phyloP scores from a whole-genome alignment of 2,888 invertebrate species.

The Ochropleura plecta region DNA sequence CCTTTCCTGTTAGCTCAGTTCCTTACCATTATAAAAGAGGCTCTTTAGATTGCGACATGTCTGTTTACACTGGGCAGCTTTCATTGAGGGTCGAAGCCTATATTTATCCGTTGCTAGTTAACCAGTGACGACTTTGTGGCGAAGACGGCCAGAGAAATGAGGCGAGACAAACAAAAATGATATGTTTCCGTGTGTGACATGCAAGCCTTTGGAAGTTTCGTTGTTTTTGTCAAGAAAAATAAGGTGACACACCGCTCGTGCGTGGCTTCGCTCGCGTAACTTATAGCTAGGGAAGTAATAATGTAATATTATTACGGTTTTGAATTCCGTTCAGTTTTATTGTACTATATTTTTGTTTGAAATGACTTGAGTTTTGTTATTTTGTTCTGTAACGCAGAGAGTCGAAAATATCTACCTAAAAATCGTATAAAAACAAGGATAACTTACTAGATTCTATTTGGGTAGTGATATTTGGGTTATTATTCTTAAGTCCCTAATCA shows the following conservation, averaged over 20 bases:
- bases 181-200: conserved; percentile 81
- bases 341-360: conserved; percentile 46
- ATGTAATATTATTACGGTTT: conserved; percentile 71
- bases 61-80: conserved; percentile 75
- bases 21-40: conserved; percentile 69
- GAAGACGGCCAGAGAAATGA: conserved; percentile 83
- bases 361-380: conserved; percentile 28
- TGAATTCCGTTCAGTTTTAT: conserved; percentile 65
- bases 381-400: conserved; percentile 16
- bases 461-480: conserved; percentile 23
- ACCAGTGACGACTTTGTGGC: conserved; percentile 82
- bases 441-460: conserved; percentile 5
- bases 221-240: conserved; percentile 77
- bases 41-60: conserved; percentile 76
- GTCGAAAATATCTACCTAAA: conserved; percentile 31
- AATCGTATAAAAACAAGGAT: conserved; percentile 24
- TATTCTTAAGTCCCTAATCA: conserved; percentile 50
- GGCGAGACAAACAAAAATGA: conserved; percentile 84
- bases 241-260: conserved; percentile 76
- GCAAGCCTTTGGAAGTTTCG: conserved; percentile 77
- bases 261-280: conserved; percentile 71
- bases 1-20: conserved; percentile 72
- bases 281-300: conserved; percentile 71
- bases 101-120: conserved; percentile 85
- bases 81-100: conserved; percentile 79